Percentiles rank a stretch among this genome's conserved stretches.
These are phyloP conservation scores for Trogon melanurus DNA, from an alignment of 2,113 vertebrate species.

Conservation along the genomic window DNA sequence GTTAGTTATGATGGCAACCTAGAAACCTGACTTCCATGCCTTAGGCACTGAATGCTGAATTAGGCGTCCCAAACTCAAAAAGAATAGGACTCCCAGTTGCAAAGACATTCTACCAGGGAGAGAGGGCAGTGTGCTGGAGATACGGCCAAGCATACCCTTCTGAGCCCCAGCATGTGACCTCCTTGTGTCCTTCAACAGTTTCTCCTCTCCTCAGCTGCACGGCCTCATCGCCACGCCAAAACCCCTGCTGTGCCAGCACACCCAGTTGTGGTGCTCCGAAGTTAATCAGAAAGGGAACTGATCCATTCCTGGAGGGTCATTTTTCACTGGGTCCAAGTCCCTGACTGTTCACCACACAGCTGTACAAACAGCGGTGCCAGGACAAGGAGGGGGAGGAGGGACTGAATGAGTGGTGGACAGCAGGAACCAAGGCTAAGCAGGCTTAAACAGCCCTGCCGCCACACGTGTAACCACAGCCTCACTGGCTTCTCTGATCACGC, in stretches of 20 bases:
- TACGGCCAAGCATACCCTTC: rapidly evolving
- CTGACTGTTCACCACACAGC: background rate
- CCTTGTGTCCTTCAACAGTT: background rate
- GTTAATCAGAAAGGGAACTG: background rate
- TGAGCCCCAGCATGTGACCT: rapidly evolving
- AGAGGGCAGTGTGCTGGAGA: background rate
- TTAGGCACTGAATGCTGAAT: background rate
- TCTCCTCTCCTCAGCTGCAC: background rate
- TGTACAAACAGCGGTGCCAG: constrained; percentile 33
- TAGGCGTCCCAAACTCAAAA: background rate
- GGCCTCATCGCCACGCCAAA: background rate
- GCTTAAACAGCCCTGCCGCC: background rate
- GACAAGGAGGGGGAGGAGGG: background rate
- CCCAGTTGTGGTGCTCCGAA: background rate
- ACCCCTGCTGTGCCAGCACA: background rate
- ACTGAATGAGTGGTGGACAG: background rate
- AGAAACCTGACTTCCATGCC: background rate
- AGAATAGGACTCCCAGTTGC: background rate
- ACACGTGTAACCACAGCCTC: background rate
- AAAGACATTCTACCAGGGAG: background rate
- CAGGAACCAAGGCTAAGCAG: background rate
- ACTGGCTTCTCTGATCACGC: background rate
- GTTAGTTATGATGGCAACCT: background rate
- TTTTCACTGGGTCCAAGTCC: background rate
- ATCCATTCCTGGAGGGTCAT: constrained; percentile 10